Percentiles rank a stretch among this genome's conserved stretches.
Conservation (phyloP, 2,888 invertebrate genomes). For the Altica lythri region DNA sequence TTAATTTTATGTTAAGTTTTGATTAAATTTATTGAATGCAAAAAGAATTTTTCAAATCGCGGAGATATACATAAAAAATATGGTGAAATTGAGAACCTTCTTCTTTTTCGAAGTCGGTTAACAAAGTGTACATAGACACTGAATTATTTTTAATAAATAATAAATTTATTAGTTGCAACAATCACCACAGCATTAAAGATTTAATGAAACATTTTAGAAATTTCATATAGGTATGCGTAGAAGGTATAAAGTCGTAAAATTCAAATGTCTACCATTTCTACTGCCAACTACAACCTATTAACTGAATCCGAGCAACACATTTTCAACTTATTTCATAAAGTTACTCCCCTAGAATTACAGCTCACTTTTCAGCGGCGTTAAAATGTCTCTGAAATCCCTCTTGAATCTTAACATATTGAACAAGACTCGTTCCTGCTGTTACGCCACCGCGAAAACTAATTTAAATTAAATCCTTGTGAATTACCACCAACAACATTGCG, state of each 20-base stretch:
- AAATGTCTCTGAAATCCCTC: constrained; percentile 42
- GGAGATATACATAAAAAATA: no score
- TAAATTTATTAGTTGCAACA: no score
- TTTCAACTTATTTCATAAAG: constrained; percentile 28
- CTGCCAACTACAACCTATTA: constrained; percentile 14
- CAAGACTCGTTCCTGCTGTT: constrained; percentile 51
- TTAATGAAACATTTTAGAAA: no score
- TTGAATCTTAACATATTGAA: constrained; percentile 47
- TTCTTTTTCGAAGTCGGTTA: no score
- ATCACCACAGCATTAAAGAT: no score
- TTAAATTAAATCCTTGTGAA: constrained; percentile 78
- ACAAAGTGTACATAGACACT: no score
- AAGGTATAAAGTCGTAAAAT: constrained; percentile 6
- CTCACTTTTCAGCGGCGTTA: constrained; percentile 31
- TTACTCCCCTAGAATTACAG: constrained; percentile 28
- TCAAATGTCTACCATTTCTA: constrained; percentile 8
- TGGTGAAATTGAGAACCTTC: no score
- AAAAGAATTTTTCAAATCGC: no score
- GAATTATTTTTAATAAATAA: no score
- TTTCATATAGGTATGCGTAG: no score
- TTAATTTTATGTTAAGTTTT: no score
- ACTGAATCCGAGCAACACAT: constrained; percentile 16
- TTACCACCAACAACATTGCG: constrained; percentile 58
- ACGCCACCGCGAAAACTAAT: constrained; percentile 64
- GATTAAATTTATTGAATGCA: no score